Evolutionary conservation across 2,888 invertebrate species (phyloP).

Genomic region (Coecobrya sp.): DNA sequence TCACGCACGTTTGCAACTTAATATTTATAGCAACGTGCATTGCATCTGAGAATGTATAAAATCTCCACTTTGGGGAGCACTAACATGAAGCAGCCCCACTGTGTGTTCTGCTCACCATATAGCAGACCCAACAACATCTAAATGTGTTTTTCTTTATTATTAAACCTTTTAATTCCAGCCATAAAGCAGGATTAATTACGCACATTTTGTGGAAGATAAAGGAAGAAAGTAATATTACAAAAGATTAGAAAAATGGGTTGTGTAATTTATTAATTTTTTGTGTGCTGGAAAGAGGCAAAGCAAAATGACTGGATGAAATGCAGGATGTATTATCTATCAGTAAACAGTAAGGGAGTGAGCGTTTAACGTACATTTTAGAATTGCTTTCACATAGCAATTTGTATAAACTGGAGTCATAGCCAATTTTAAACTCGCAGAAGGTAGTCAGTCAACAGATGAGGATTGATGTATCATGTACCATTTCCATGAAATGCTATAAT

Average conservation of each 20-base stretch:
- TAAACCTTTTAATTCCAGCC: slow-evolving; percentile 72
- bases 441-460: neutral
- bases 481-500: slow-evolving; percentile 28
- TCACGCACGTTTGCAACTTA: slow-evolving; percentile 63
- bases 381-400: neutral
- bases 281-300: slow-evolving; percentile 22
- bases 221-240: slow-evolving; percentile 32
- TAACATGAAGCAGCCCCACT: neutral
- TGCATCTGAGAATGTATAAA: neutral
- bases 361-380: too few relatives aligned
- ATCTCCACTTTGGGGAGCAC: slow-evolving; percentile 10
- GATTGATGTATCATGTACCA: slow-evolving; percentile 8
- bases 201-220: slow-evolving; percentile 64
- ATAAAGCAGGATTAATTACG: slow-evolving; percentile 79
- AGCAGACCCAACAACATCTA: neutral
- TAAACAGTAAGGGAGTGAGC: too few relatives aligned
- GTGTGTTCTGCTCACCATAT: neutral
- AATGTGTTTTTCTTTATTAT: slow-evolving; percentile 46
- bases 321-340: neutral
- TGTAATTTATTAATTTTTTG: slow-evolving; percentile 57
- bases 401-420: neutral
- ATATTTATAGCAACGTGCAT: slow-evolving; percentile 47
- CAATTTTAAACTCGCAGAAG: neutral
- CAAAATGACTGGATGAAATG: neutral
- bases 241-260: slow-evolving; percentile 68